Conservation (phyloP, 1,140 invertebrate genomes). For the Cotesia glomerata region DNA sequence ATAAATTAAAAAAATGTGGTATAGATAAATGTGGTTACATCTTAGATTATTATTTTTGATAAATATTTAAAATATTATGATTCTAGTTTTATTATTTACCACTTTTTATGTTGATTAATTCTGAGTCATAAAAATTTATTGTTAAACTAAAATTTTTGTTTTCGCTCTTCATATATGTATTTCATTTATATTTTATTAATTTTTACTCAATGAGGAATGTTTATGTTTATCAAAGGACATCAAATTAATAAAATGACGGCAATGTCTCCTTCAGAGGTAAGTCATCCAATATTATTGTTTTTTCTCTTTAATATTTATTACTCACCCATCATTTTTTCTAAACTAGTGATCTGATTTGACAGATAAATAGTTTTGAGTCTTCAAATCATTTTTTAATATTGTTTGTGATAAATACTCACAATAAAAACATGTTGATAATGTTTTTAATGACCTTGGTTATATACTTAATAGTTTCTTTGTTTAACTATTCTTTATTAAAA, state of each 20-base stretch:
- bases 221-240: slow-evolving; percentile 56
- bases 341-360: background rate
- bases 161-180: background rate
- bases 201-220: slow-evolving; percentile 44
- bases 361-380: too few relatives aligned
- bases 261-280: slow-evolving; percentile 60
- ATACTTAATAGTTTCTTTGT: background rate
- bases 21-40: background rate
- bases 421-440: too few relatives aligned
- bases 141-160: background rate
- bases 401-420: too few relatives aligned
- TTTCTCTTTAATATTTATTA: background rate
- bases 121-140: background rate
- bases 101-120: too few relatives aligned
- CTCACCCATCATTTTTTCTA: background rate
- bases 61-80: too few relatives aligned
- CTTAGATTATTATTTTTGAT: too few relatives aligned
- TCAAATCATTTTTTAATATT: too few relatives aligned
- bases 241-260: slow-evolving; percentile 59
- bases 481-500: too few relatives aligned
- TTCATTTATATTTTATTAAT: too few relatives aligned
- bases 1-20: background rate
- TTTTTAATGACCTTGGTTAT: background rate
- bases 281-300: slow-evolving; percentile 25
- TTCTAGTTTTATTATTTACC: too few relatives aligned